Percentiles rank a stretch among this genome's conserved stretches.
These are phyloP conservation scores for Tachina fera DNA, from an alignment of 2,888 invertebrate genomes.

Conservation along the genomic window DNA sequence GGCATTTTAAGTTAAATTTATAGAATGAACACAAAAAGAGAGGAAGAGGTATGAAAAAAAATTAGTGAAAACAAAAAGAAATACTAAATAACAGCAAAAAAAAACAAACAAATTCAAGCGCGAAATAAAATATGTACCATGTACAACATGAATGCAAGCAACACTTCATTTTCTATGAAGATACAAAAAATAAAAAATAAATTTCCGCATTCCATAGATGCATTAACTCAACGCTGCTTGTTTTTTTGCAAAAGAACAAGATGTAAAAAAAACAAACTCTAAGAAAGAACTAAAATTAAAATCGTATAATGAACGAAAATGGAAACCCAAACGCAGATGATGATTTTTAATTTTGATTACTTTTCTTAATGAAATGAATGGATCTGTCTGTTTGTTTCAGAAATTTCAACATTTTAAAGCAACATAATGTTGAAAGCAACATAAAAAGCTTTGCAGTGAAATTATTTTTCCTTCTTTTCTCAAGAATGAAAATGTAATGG, in stretches of 20 bases:
- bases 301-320: slow-evolving; percentile 49
- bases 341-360: slow-evolving; percentile 43
- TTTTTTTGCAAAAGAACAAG: background rate
- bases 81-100: background rate
- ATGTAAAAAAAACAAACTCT: slow-evolving; percentile 4
- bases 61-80: slow-evolving; percentile 14
- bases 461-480: slow-evolving; percentile 4
- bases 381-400: background rate
- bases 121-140: slow-evolving; percentile 56
- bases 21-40: background rate
- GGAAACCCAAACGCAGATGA: slow-evolving; percentile 24
- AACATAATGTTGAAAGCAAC: slow-evolving; percentile 28
- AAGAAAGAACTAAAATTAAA: slow-evolving; percentile 61
- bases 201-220: slow-evolving; percentile 72
- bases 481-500: slow-evolving; percentile 42
- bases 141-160: slow-evolving; percentile 44
- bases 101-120: slow-evolving; percentile 39
- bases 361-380: slow-evolving; percentile 16
- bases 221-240: slow-evolving; percentile 38
- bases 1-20: slow-evolving; percentile 42
- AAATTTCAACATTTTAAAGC: background rate
- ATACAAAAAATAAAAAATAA: slow-evolving; percentile 25
- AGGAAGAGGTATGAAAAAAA: slow-evolving; percentile 23
- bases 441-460: background rate
- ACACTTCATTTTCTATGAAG: slow-evolving; percentile 58